Percentiles rank a stretch among this genome's conserved stretches.
Evolutionary conservation across 37 sponge, comb jelly and placozoan species (phyloP).

Genomic region (Crambe crambe): DNA sequence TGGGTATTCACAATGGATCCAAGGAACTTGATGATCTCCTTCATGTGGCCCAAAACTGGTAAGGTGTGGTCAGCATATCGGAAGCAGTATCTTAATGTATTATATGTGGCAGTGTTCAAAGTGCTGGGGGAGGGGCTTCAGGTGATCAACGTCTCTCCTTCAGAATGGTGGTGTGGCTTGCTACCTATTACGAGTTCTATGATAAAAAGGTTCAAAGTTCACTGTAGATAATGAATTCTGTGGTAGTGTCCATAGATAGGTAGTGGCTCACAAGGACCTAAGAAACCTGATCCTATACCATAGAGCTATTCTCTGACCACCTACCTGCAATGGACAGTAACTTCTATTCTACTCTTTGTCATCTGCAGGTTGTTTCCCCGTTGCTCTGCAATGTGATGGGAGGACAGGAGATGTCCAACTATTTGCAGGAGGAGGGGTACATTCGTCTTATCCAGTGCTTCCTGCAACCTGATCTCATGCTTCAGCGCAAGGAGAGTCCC

Average conservation of each 20-base stretch:
- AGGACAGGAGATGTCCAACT: slow-evolving; percentile 23
- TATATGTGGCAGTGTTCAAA: too few species aligned
- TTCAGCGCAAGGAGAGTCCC: slow-evolving; percentile 30
- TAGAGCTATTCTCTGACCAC: neutral
- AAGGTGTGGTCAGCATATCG: neutral
- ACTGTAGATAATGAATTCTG: neutral
- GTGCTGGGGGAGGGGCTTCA: too few species aligned
- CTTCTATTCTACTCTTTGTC: neutral
- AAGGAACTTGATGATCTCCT: slow-evolving; percentile 6
- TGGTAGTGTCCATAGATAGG: neutral
- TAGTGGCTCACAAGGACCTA: too few species aligned
- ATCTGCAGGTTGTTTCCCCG: slow-evolving; percentile 8
- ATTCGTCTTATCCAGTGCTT: slow-evolving; percentile 60
- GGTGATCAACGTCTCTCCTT: slow-evolving; percentile 17
- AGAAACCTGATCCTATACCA: too few species aligned
- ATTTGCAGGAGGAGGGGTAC: slow-evolving; percentile 38
- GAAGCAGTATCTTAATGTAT: too few species aligned
- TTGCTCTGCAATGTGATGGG: slow-evolving; percentile 39
- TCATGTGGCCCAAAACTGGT: slow-evolving; percentile 16
- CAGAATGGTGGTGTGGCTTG: slow-evolving; percentile 76
- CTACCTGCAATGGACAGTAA: too few species aligned
- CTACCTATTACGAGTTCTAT: slow-evolving; percentile 74
- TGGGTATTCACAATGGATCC: slow-evolving; percentile 4
- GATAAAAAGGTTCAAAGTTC: slow-evolving; percentile 51
- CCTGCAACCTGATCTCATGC: slow-evolving; percentile 48